Percentiles rank a stretch among this genome's conserved stretches.
Conservation (phyloP, 2,888 invertebrate genomes). For the Vesta saturnalis region DNA sequence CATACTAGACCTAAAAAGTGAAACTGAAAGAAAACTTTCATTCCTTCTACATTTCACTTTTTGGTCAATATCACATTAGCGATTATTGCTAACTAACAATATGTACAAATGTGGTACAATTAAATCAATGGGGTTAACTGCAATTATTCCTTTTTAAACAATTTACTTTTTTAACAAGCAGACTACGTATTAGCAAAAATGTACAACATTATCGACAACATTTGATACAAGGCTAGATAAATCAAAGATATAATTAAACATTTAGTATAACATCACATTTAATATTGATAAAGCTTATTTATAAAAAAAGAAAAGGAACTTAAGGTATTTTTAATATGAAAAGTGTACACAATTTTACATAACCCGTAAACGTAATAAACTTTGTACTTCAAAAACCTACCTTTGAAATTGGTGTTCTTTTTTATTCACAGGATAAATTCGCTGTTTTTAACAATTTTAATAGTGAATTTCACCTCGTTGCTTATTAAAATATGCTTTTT, state of each 20-base stretch:
- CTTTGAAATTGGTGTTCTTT: background rate
- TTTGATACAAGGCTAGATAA: constrained; percentile 27
- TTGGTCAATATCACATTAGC: constrained; percentile 46
- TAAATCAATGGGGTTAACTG: constrained; percentile 25
- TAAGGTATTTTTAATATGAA: background rate
- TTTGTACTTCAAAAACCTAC: constrained; percentile 4
- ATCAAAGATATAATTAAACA: constrained; percentile 28
- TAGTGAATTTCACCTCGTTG: constrained; percentile 10
- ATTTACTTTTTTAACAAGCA: background rate
- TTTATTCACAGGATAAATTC: background rate
- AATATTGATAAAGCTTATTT: constrained; percentile 14
- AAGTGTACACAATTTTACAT: constrained; percentile 11
- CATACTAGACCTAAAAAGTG: constrained; percentile 26
- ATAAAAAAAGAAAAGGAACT: constrained; percentile 17
- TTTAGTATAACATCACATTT: constrained; percentile 33
- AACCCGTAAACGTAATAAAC: constrained; percentile 8
- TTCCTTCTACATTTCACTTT: constrained; percentile 18
- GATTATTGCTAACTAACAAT: constrained; percentile 49
- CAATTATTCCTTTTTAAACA: background rate
- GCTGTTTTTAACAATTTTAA: constrained; percentile 1
- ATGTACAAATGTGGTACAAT: constrained; percentile 29
- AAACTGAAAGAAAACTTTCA: constrained; percentile 15
- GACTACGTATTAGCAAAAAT: constrained; percentile 19
- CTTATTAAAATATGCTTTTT: constrained; percentile 22
- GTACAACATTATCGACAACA: constrained; percentile 23